Conservation (phyloP, 2,113 vertebrate genomes). For the Phrynocephalus versicolor region DNA sequence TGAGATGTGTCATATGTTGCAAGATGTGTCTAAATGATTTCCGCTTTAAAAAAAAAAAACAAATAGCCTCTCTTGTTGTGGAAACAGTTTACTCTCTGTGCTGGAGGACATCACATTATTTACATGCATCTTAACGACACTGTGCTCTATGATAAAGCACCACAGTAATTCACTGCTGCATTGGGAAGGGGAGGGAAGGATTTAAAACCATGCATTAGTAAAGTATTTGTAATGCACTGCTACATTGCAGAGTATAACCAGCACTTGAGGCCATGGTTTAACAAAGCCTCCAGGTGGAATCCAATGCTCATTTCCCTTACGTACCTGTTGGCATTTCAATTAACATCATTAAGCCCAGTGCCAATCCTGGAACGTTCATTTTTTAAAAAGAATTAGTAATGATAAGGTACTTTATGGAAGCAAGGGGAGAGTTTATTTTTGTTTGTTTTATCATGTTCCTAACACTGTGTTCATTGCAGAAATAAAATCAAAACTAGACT, state of each 20-base stretch:
- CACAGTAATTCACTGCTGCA: constrained; percentile 53
- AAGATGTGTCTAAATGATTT: constrained; percentile 60
- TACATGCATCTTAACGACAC: constrained; percentile 44
- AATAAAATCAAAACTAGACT: too few relatives aligned
- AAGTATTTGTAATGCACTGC: constrained; percentile 57
- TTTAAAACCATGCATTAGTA: constrained; percentile 70
- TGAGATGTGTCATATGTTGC: constrained; percentile 65
- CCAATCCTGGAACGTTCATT: neutral
- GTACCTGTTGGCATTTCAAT: constrained; percentile 26
- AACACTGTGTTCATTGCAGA: too few relatives aligned
- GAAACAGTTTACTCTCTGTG: constrained; percentile 44
- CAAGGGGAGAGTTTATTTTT: neutral
- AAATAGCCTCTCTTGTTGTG: constrained; percentile 35
- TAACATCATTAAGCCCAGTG: neutral
- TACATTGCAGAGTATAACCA: constrained; percentile 57
- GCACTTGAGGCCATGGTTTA: constrained; percentile 57
- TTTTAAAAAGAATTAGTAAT: neutral
- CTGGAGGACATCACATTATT: constrained; percentile 62
- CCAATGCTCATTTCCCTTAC: constrained; percentile 57
- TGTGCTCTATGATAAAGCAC: constrained; percentile 49
- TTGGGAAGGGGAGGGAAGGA: constrained; percentile 30
- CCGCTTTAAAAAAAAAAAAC: neutral
- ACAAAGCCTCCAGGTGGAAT: constrained; percentile 59
- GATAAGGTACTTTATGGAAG: neutral
- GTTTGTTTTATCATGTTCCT: neutral